Evolutionary conservation across 2,888 invertebrate genomes (phyloP), one percentile per base, ranked within the genome.

Genomic region (Ametastegia equiseti): DNA sequence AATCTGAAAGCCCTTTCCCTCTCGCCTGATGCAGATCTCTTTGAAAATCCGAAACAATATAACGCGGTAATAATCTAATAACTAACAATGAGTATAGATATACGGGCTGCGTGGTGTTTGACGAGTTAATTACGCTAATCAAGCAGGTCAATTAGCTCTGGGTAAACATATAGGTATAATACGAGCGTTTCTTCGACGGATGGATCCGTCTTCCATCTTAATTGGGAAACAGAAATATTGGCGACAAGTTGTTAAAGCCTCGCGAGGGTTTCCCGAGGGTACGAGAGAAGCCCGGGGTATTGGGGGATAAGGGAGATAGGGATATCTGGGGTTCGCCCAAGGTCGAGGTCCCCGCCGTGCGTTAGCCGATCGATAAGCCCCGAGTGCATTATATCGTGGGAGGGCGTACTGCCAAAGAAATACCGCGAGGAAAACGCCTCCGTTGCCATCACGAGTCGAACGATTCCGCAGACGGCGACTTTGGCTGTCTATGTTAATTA

Each of bases 281-380:
- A 1, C 30, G 60, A 15, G 30, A 5, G 15, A 60, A 60, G 30
- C 60, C 30, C 60, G 54, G 54, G 42, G 54, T 5, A 1, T 23
- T 60, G 5, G 15, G 57, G 57, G 23, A 11, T 27, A 9, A 30
- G 60, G 15, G n/a, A n/a, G n/a, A 60, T 60, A 60, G 60, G 60
- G 30, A 60, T 60, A 75, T 54, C 50, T 33, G 54, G 75, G 33
- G 50, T n/a, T 75, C 75, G 50, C 36, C 75, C 75, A 75, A 75
- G 75, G 75, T 75, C 75, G 75, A 75, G 75, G 75, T 75, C 75
- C 75, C 42, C 50, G 73, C 5, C 50, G 54, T 75, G 75, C 36
- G 36, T 54, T 75, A 1, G 54, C 3, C 33, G 75, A 75, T 75
- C 75, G 54, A 75, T 75, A 54, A 50, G 36, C 36, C 50, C 36